phyloP scores from a whole-genome alignment of 1,140 invertebrate genomes.

The Drosophila micromelanica region DNA sequence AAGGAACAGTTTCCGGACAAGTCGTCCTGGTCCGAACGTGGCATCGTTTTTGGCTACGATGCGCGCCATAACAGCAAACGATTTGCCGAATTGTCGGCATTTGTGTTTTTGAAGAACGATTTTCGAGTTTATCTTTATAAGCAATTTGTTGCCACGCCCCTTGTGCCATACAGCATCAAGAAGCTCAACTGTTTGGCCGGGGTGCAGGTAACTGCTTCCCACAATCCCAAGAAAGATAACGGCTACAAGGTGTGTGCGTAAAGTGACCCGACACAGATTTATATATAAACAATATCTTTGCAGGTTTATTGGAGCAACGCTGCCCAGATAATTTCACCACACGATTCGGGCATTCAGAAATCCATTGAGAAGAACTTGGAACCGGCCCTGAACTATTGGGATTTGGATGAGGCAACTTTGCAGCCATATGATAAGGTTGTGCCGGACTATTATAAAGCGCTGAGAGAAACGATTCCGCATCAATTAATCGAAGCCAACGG shows the following conservation, averaged over 20 bases:
- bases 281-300: neutral
- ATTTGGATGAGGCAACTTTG: constrained; percentile 29
- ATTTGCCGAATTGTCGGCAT: constrained; percentile 96
- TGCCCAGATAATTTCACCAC: constrained; percentile 97
- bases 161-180: constrained; percentile 93
- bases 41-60: constrained; percentile 97
- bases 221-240: constrained; percentile 99
- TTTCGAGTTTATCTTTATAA: constrained; percentile 94
- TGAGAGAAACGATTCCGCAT: constrained; percentile 42
- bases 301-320: constrained; percentile 96
- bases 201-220: constrained; percentile 98
- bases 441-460: constrained; percentile 41
- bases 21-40: constrained; percentile 86
- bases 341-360: constrained; percentile 94
- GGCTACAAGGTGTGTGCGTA: constrained; percentile 94
- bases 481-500: constrained; percentile 25
- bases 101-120: constrained; percentile 91
- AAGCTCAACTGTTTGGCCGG: constrained; percentile 91
- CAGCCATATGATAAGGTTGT: constrained; percentile 55
- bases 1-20: constrained; percentile 84
- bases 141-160: constrained; percentile 94
- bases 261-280: neutral
- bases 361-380: constrained; percentile 91
- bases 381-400: constrained; percentile 68
- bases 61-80: constrained; percentile 96